Base-by-base conservation (phyloP, 1,140 invertebrate species). In the Bombus polaris region DNA sequence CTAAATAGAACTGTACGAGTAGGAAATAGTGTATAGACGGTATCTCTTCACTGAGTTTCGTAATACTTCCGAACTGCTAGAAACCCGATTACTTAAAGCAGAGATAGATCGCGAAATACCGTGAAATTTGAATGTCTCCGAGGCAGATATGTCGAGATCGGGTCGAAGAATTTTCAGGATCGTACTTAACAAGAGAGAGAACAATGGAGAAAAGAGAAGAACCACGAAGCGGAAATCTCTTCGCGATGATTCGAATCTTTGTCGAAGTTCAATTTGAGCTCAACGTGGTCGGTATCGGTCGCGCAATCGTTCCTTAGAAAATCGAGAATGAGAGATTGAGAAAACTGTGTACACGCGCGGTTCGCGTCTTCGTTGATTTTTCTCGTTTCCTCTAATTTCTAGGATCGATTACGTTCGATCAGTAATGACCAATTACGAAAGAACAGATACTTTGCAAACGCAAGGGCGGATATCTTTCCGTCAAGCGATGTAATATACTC, bases 1-100 rank as follows among this genome's bases (percentile, higher is more conserved):
- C 68, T 73, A 70, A 72, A 70, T 85, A 85, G 68, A 39, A 37
- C 13, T 68, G 68, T 85, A 80, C 77, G 77, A 80, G 53, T 85
- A 80, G 68, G 83, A 22, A n/a, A 73, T 85, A 85, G 76, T 5
- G 10, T 80, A 47, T 39, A 79, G 66, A 73, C 77, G 68, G 66
- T 85, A 76, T 73, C 68, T 71, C 70, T 70, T 85, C 42, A 6
- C 28, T 32, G 66, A 85, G 57, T 85, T 80, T 80, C 83, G 68
- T 79, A 68, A 32, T 73, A 72, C 83, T 73, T 80, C 77, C 83
- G 28, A 79, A n/a, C 59, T n/a, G 65, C 66, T 80, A 72, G 77
- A 44, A 85, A 68, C 28, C 68, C 42, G 76, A 79, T 71, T 78
- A 83, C 53, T 72, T 72, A 84, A 78, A 22, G 6, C 66, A 53